phyloP scores from a whole-genome alignment of 2,113 vertebrate species.

The Sceloporus tristichus region DNA sequence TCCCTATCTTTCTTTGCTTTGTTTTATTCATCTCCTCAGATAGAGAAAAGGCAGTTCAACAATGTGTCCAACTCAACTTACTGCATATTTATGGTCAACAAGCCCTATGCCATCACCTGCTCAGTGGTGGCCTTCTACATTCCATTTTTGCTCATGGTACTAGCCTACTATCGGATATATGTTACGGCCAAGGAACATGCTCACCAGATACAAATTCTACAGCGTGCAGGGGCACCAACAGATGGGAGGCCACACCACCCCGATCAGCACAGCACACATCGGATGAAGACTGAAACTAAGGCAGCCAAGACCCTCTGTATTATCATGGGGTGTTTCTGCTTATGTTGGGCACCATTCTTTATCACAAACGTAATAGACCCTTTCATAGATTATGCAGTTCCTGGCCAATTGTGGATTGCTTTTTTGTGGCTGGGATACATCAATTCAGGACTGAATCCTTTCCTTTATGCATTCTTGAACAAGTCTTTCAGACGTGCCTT shows the following conservation, averaged over 20 bases:
- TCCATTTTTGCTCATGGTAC: conserved; percentile 94
- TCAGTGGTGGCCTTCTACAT: conserved; percentile 99
- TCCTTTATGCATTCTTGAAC: conserved; percentile 99
- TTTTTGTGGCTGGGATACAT: conserved; percentile 99
- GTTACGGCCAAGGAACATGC: conserved; percentile 93
- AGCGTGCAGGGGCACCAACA: conserved; percentile 86
- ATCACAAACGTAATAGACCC: conserved; percentile 97
- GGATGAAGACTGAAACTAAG: conserved; percentile 97
- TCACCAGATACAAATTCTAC: conserved; percentile 91
- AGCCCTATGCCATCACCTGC: conserved; percentile 97
- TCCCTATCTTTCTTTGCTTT: conserved; percentile 23
- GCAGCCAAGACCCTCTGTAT: conserved; percentile 97
- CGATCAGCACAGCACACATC: conserved; percentile 91
- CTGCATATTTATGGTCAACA: conserved; percentile 99
- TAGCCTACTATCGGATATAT: conserved; percentile 98
- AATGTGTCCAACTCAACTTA: conserved; percentile 90
- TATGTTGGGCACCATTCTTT: conserved; percentile 99
- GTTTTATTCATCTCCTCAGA: conserved; percentile 76
- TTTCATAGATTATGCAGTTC: conserved; percentile 94
- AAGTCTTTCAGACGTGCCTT: conserved; percentile 99
- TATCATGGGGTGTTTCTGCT: conserved; percentile 99
- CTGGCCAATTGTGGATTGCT: conserved; percentile 91
- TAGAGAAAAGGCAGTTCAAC: conserved; percentile 87
- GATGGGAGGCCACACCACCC: conserved; percentile 79
- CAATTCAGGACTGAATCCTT: conserved; percentile 98